Percentiles rank a stretch among this genome's conserved stretches.
Evolutionary conservation across 2,797 vertebrate genomes (phyloP).

Genomic region (Coluber constrictor): DNA sequence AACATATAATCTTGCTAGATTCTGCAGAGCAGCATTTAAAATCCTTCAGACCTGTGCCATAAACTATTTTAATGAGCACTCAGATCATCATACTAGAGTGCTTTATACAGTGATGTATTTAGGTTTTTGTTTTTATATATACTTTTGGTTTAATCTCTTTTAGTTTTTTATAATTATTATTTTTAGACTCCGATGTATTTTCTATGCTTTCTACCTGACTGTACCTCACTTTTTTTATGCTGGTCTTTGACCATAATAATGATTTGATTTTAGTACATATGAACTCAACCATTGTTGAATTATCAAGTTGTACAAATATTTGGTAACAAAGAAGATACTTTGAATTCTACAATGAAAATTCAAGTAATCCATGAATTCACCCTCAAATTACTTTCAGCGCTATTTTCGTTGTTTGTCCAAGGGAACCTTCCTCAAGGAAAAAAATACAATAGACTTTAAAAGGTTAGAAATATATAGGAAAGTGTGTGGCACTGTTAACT

Average conservation of each 20-base stretch:
- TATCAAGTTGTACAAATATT: not conserved
- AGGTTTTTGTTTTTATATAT: not conserved
- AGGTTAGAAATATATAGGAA: not conserved
- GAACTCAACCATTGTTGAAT: not conserved
- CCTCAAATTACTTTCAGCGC: not conserved
- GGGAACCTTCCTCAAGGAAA: not conserved
- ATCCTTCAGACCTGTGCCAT: not conserved
- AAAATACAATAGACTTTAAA: not conserved
- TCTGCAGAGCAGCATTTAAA: not conserved
- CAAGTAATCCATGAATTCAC: not conserved
- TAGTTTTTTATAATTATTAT: not conserved
- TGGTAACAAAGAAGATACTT: not conserved
- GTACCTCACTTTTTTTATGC: not conserved
- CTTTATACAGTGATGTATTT: not conserved
- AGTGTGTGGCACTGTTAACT: too few species aligned
- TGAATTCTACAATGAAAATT: not conserved
- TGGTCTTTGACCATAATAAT: not conserved
- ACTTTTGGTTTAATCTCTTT: not conserved
- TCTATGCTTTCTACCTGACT: not conserved
- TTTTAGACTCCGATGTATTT: not conserved
- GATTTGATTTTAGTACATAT: not conserved
- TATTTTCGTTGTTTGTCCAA: not conserved
- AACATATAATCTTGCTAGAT: not conserved
- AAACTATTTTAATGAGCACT: not conserved
- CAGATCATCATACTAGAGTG: not conserved